Evolutionary conservation across 2,888 invertebrate genomes (phyloP).

Genomic region (Scaptomyza parva): DNA sequence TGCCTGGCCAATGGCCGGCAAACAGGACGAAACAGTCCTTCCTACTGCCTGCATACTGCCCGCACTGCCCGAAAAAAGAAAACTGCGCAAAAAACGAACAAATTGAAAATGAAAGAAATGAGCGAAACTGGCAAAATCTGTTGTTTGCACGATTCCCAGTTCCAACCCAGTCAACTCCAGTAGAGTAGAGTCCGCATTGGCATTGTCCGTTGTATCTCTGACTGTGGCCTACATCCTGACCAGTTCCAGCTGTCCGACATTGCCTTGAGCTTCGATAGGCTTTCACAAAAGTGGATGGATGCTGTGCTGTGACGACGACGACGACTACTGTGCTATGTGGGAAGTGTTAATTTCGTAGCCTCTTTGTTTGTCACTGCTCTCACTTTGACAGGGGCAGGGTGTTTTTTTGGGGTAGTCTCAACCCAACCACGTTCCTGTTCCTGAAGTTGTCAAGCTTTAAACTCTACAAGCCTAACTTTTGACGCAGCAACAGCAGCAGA

Average conservation of each 20-base stretch:
- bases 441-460: slow-evolving; percentile 25
- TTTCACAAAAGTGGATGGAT: slow-evolving; percentile 3
- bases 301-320: no score
- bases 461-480: slow-evolving; percentile 35
- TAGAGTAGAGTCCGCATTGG: background rate
- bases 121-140: slow-evolving; percentile 64
- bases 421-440: background rate
- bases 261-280: slow-evolving; percentile 73
- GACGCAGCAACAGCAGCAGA: slow-evolving; percentile 4
- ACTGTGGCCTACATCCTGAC: slow-evolving; percentile 39
- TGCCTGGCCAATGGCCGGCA: slow-evolving; percentile 65
- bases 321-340: slow-evolving; percentile 51
- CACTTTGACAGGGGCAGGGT: background rate
- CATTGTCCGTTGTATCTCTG: slow-evolving; percentile 30
- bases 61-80: background rate
- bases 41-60: background rate
- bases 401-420: background rate
- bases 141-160: slow-evolving; percentile 59
- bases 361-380: slow-evolving; percentile 65
- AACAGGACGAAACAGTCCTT: slow-evolving; percentile 30
- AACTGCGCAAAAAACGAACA: slow-evolving; percentile 68
- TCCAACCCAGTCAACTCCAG: slow-evolving; percentile 9
- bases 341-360: slow-evolving; percentile 77
- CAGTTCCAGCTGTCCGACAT: slow-evolving; percentile 15
- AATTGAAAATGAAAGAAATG: slow-evolving; percentile 67